Percentiles rank a stretch among this genome's conserved stretches.
Evolutionary conservation across 1,140 invertebrate genomes (phyloP).

Genomic region (Solenopsis invicta): DNA sequence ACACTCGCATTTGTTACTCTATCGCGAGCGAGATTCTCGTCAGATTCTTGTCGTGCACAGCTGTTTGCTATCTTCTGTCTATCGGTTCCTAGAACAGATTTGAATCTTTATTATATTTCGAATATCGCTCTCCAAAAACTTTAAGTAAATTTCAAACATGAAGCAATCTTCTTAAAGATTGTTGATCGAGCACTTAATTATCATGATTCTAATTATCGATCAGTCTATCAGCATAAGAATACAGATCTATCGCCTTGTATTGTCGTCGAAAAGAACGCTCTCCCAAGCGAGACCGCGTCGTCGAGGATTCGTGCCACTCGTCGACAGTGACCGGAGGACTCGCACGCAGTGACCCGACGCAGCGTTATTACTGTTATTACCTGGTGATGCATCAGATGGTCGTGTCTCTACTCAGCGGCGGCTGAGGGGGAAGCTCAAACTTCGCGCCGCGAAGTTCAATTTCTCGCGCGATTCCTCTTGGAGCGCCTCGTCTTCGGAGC

Average conservation of each 20-base stretch:
- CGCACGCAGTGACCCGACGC: constrained; percentile 13
- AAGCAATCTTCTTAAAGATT: not conserved
- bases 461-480: constrained; percentile 22
- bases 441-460: constrained; percentile 35
- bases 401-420: not conserved
- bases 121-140: not conserved
- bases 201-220: not conserved
- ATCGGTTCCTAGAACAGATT: not conserved
- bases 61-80: not conserved
- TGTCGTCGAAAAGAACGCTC: not conserved
- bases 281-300: not conserved
- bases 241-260: not conserved
- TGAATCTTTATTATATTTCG: not conserved
- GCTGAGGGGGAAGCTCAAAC: constrained; percentile 23
- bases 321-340: constrained; percentile 32
- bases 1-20: constrained; percentile 54
- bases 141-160: not conserved
- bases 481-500: not conserved
- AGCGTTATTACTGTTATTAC: constrained; percentile 56
- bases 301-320: constrained; percentile 35
- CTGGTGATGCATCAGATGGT: constrained; percentile 31
- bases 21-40: constrained; percentile 64
- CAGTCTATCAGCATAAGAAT: too few relatives aligned
- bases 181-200: not conserved
- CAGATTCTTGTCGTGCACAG: constrained; percentile 49